These are phyloP conservation scores for Rhyacophila evoluta DNA, from an alignment of 2,888 invertebrate species.

Conservation along the genomic window DNA sequence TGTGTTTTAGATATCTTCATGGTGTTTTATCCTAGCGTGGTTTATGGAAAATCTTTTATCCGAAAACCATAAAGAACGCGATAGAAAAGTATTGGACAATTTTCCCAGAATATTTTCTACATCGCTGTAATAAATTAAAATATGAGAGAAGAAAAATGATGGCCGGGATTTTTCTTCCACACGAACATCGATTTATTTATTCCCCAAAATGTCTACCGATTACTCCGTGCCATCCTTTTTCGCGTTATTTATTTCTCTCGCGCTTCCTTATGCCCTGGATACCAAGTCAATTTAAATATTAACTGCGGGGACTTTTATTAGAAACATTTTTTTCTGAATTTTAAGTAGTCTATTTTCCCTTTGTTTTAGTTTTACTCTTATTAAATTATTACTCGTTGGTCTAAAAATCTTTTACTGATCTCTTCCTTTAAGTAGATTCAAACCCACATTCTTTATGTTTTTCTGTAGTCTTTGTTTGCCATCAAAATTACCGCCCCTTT, in stretches of 20 bases:
- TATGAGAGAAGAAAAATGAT: constrained; percentile 2
- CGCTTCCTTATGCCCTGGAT: not conserved
- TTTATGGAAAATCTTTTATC: not conserved
- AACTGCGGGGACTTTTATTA: not conserved
- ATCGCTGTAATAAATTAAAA: constrained; percentile 8
- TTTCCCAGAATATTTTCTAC: not conserved
- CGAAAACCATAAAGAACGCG: not conserved
- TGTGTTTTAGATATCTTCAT: not conserved
- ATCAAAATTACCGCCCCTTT: no score
- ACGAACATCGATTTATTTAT: constrained; percentile 39
- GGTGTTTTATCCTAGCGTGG: not conserved
- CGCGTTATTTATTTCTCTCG: constrained; percentile 34
- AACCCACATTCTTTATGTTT: no score
- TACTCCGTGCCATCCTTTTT: constrained; percentile 32
- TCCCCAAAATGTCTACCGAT: constrained; percentile 41
- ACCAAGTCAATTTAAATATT: constrained; percentile 18
- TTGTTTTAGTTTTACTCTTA: no score
- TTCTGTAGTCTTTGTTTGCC: no score
- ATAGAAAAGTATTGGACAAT: not conserved
- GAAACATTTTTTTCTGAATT: no score
- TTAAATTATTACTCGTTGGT: no score
- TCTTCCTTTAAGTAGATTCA: no score
- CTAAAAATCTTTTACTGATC: no score
- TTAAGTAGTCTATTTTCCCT: no score
- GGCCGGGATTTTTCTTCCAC: not conserved